A percentile compares a stretch with the other conserved stretches of the same genome.
These are phyloP conservation scores for Ricordea florida DNA, from an alignment of 92 coral and sea anemone species.

Conservation along the genomic window DNA sequence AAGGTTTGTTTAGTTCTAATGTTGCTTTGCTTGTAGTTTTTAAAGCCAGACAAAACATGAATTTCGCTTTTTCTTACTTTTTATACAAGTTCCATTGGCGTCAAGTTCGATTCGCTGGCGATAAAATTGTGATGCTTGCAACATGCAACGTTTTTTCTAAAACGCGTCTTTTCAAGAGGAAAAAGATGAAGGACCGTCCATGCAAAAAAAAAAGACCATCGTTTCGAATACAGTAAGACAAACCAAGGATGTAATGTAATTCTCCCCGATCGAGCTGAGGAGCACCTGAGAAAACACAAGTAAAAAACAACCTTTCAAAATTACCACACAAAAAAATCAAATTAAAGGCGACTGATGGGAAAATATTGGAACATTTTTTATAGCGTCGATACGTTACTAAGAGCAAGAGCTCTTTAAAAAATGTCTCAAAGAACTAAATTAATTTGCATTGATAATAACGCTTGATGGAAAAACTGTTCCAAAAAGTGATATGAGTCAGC, in stretches of 20 bases:
- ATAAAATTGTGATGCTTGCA: no score
- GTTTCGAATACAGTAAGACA: slow-evolving; percentile 1
- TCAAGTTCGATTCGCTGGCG: no score
- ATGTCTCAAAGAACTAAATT: not conserved
- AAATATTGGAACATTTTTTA: slow-evolving; percentile 25
- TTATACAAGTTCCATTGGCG: no score
- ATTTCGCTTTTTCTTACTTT: no score
- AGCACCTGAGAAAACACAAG: slow-evolving; percentile 12
- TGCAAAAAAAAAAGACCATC: not conserved
- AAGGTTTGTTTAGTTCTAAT: no score
- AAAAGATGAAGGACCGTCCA: not conserved
- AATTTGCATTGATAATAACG: slow-evolving; percentile 23
- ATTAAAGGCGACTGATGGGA: not conserved
- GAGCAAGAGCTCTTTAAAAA: not conserved
- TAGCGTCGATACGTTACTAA: slow-evolving; percentile 6
- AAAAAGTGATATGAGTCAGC: no score
- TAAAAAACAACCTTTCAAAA: not conserved
- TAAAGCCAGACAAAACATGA: no score
- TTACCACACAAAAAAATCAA: not conserved
- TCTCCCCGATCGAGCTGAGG: not conserved
- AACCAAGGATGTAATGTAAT: slow-evolving; percentile 6
- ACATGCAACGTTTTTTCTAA: not conserved
- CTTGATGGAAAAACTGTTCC: no score
- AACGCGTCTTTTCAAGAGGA: not conserved
- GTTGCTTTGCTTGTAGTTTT: no score